Evolutionary conservation across 2,888 invertebrate genomes (phyloP), one percentile per base, ranked within the genome.

Genomic region (Pollenia angustigena): DNA sequence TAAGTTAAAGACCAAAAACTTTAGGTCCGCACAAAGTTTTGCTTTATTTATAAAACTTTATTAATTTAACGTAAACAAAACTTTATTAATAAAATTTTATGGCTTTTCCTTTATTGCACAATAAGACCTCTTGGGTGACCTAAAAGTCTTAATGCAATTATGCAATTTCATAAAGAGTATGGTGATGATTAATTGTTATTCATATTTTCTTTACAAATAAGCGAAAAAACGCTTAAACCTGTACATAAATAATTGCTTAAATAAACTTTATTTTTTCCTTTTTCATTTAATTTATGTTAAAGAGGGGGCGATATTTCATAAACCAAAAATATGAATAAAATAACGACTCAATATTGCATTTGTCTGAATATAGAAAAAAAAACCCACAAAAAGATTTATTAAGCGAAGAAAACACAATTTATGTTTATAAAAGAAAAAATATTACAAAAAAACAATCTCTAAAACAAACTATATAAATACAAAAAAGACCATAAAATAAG

Each of bases 221-320:
- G 1, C 16, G 1, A 64, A 40, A 56, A 40, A 66, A 56, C n/a
- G 9, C 18, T 44, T 14, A 42, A 66, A 58, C 64, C 83, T 66
- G 78, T 58, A 71, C 56, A 71, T 83, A 78, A 83, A 78, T 78
- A 78, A 78, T 78, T 71, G 78, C 16, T 60, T 40, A 23, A 80
- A 84, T 54, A 74, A 80, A 48, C 18, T 74, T 54, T n/a, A n/a
- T n/a, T 74, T 23, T 32, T 32, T 32, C 1, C 6, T 54, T 74
- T n/a, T 32, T 32, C 32, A 32, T 32, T 40, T 50, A 74, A 84
- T 80, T 84, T 84, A 80, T 80, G 74, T 62, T 74, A 60, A 80
- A 84, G 84, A 74, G 84, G 84, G 79, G 84, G 84, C 84, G 84
- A 84, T 78, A 78, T 83, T 78, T 83, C 76, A 72, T 42, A 64